Conservation (phyloP, 30 jellyfish, hydroid and myxozoan genomes). For the Cassiopea xamachana region DNA sequence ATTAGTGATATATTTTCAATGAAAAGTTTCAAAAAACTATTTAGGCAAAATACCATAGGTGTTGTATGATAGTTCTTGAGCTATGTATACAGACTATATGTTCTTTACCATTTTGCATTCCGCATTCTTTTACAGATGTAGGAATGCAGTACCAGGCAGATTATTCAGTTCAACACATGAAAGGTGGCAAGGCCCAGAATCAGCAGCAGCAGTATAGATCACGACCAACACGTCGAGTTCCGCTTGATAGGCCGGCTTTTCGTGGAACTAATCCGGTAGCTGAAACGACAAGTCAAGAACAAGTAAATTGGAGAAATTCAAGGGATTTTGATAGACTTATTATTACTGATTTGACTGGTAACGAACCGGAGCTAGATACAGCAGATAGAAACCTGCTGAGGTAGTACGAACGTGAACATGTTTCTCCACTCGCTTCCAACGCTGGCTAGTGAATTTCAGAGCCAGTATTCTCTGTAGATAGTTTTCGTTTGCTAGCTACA, state of each 20-base stretch:
- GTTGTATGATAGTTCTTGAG: too few species aligned
- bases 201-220: background rate
- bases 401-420: background rate
- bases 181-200: background rate
- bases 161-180: conserved; percentile 1
- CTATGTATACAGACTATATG: too few species aligned
- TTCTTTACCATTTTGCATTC: background rate
- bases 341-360: conserved; percentile 45
- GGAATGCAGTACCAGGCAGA: conserved; percentile 36
- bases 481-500: background rate
- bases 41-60: too few species aligned
- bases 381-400: conserved; percentile 11
- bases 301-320: background rate
- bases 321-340: conserved; percentile 12
- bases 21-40: too few species aligned
- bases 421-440: background rate
- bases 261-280: background rate
- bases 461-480: background rate
- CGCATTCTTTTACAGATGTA: conserved; percentile 9
- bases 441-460: background rate
- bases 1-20: too few species aligned
- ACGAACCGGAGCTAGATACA: conserved; percentile 2
- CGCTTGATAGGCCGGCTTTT: conserved; percentile 2
- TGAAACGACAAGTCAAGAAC: conserved; percentile 5
- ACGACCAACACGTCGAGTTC: background rate